Evolutionary conservation across 2,113 vertebrate species (phyloP), one percentile per base, ranked within the genome.

Genomic region (Tachysurus vachellii): DNA sequence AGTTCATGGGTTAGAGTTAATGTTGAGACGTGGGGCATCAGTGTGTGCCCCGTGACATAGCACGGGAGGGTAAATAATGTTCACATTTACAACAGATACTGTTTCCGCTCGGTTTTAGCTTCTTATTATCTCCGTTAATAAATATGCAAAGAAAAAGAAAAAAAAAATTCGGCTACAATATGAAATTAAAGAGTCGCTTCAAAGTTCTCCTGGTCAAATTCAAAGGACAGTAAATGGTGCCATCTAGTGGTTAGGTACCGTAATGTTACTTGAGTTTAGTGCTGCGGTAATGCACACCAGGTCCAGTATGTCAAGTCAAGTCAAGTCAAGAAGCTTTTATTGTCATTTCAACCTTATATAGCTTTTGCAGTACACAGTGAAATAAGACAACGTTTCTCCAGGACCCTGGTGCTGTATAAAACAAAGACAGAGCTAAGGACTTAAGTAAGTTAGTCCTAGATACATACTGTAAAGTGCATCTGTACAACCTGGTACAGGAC

Each of bases 31-130:
- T 36, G 56, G 85, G 80, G 82, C 57, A 84, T 76, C 50, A 54
- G 28, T 76, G 76, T 42, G n/a, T 76, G 59, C 23, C 80, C 86
- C 79, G 14, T 87, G 71, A 77, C 86, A 83, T 80, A 77, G 56
- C 80, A 68, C 56, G 80, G 36, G 36, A 36, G 36, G 36, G 36
- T 36, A 36, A 36, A 36, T 36, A 36, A 36, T 36, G 36, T 36
- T 36, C 28, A 80, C 3, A 9, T 54, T 28, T 79, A 17, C 28
- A 19, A 5, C 53, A 21, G 3, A 7, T 12, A 3, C 53, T 26
- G 21, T 31, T 44, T 81, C 56, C 31, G 79, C 9, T 80, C 31
- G 23, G 79, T 31, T n/a, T 28, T 36, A 11, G 3, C 1, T 11
- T 36, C 36, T 36, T 36, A 21, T 11, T 80, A 56, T 31, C n/a